These are phyloP conservation scores for Diphyllodes magnificus DNA, from an alignment of 2,113 vertebrate genomes.

Conservation along the genomic window DNA sequence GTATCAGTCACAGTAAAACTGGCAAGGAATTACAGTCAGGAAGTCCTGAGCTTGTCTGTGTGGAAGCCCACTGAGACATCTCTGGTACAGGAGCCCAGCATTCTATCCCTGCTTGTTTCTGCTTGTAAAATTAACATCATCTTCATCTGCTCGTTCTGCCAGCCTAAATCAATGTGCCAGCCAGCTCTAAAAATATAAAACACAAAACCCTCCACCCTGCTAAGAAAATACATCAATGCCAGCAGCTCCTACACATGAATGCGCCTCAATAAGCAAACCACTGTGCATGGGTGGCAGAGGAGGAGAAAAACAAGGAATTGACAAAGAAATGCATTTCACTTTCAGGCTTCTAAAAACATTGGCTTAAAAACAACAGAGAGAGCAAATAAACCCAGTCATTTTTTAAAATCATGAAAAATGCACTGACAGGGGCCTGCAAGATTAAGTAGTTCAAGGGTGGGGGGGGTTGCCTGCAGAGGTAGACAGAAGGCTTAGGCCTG, in stretches of 20 bases:
- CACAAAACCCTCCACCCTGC: neutral
- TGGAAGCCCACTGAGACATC: neutral
- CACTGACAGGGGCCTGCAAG: neutral
- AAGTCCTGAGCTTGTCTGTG: neutral
- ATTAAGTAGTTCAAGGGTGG: neutral
- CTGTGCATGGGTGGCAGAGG: slow-evolving; percentile 18
- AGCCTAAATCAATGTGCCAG: slow-evolving; percentile 15
- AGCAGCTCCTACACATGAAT: slow-evolving; percentile 31
- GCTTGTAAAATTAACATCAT: neutral
- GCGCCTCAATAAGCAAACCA: slow-evolving; percentile 45
- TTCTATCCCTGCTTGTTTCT: neutral
- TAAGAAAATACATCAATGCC: slow-evolving; percentile 56
- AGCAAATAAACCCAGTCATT: neutral
- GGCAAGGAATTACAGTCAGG: neutral
- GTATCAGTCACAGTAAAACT: neutral
- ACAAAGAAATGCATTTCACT: slow-evolving; percentile 43
- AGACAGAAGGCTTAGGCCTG: neutral
- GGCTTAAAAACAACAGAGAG: neutral
- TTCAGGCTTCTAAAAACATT: neutral
- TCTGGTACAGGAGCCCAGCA: neutral
- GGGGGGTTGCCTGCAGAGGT: neutral
- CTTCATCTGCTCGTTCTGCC: neutral
- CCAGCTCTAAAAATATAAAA: neutral
- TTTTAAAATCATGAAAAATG: neutral
- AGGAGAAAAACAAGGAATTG: slow-evolving; percentile 33